Evolutionary conservation across 2,113 vertebrate species (phyloP).

Genomic region (Neogale vison): DNA sequence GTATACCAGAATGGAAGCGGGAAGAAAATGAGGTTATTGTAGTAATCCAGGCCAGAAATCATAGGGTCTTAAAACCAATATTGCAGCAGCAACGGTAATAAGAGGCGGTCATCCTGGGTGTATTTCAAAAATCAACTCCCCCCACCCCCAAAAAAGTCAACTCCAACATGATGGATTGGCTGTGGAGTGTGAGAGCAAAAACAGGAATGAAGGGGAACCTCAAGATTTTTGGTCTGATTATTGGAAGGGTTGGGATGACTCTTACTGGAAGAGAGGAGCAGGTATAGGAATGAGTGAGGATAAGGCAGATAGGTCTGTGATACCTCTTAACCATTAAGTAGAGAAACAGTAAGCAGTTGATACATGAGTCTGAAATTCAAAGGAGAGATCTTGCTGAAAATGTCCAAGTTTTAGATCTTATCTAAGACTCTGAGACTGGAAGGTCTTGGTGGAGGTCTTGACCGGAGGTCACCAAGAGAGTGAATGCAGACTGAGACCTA

Average conservation of each 20-base stretch:
- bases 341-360: background rate
- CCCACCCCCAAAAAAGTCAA: background rate
- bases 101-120: background rate
- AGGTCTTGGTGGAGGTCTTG: background rate
- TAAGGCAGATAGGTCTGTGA: background rate
- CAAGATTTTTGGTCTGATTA: background rate
- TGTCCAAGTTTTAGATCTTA: background rate
- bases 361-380: background rate
- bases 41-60: background rate
- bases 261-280: background rate
- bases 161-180: background rate
- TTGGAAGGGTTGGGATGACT: background rate
- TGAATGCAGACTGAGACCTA: background rate
- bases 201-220: background rate
- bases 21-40: background rate
- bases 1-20: background rate
- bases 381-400: background rate
- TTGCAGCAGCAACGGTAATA: background rate
- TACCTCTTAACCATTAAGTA: constrained; percentile 16
- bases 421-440: background rate
- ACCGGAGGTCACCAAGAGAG: background rate
- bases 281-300: background rate
- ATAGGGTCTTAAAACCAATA: background rate
- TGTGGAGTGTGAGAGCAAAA: background rate
- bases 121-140: background rate